Conservation (phyloP, 1,140 invertebrate species). For the Lordiphosa clarofinis region DNA sequence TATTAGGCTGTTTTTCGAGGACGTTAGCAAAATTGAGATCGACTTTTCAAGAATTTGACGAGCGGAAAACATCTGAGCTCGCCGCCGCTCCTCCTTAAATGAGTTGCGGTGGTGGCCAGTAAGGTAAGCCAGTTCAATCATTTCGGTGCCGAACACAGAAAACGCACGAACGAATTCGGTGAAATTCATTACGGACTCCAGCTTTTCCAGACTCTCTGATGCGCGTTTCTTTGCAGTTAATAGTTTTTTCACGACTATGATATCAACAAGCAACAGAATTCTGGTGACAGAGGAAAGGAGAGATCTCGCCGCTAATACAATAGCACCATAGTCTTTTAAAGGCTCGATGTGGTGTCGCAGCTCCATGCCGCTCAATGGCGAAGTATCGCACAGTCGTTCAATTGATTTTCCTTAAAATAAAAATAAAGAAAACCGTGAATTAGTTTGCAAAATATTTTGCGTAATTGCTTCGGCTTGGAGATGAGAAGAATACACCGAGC, state of each 20-base stretch:
- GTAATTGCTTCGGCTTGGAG: too few relatives aligned
- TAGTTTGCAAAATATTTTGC: too few relatives aligned
- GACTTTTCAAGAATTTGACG: constrained; percentile 96
- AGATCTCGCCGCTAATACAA: constrained; percentile 95
- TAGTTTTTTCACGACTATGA: constrained; percentile 98
- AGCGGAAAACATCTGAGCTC: constrained; percentile 97
- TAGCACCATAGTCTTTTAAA: constrained; percentile 84
- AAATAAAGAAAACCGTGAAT: neutral
- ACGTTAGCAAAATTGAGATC: constrained; percentile 98
- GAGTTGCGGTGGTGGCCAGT: constrained; percentile 92
- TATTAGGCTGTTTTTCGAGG: constrained; percentile 96
- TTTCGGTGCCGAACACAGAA: constrained; percentile 98
- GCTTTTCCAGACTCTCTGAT: constrained; percentile 89
- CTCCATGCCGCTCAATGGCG: constrained; percentile 84
- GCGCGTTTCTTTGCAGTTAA: constrained; percentile 98
- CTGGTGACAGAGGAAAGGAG: constrained; percentile 96
- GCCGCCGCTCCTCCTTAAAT: constrained; percentile 95
- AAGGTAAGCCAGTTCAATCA: constrained; percentile 98
- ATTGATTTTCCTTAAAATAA: constrained; percentile 83
- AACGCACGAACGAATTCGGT: constrained; percentile 99
- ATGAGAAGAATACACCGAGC: too few relatives aligned
- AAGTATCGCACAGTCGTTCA: constrained; percentile 91
- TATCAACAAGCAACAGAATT: constrained; percentile 98
- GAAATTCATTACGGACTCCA: constrained; percentile 97
- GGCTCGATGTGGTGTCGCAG: constrained; percentile 80